Percentiles rank a stretch among this genome's conserved stretches.
phyloP scores from a whole-genome alignment of 2,797 vertebrate genomes.

The Somateria mollissima region DNA sequence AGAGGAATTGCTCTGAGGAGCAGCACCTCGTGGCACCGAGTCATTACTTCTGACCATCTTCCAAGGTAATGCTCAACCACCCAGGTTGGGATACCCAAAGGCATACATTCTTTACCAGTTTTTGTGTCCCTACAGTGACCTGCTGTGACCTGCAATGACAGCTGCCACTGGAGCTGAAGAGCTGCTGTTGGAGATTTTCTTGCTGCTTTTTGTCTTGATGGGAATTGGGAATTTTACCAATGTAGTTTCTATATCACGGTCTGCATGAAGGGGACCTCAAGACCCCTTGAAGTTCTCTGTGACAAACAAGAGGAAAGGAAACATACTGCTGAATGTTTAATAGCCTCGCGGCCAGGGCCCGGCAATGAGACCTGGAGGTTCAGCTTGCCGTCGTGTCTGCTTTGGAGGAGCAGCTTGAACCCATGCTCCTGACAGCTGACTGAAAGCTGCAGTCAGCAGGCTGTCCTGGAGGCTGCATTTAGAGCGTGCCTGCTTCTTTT shows the following conservation, averaged over 20 bases:
- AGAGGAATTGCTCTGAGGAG: neutral
- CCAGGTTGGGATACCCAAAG: neutral
- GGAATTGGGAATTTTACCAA: neutral
- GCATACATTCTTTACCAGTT: neutral
- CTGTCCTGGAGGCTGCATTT: neutral
- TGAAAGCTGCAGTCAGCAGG: conserved; percentile 16
- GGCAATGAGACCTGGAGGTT: neutral
- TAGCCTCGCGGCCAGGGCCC: neutral
- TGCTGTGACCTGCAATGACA: fast-evolving
- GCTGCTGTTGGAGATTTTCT: neutral
- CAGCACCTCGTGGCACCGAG: neutral
- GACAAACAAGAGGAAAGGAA: conserved; percentile 14
- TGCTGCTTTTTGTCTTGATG: neutral
- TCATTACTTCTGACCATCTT: neutral
- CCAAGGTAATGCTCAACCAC: neutral
- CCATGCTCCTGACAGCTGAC: neutral
- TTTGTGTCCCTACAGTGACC: neutral
- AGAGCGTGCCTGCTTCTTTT: neutral
- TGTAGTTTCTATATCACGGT: neutral
- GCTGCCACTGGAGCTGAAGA: neutral
- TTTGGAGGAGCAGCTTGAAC: neutral
- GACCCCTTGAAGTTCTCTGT: neutral
- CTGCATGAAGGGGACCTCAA: neutral
- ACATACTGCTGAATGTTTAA: neutral
- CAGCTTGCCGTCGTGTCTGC: neutral